A percentile compares a stretch with the other conserved stretches of the same genome.
phyloP scores from a whole-genome alignment of 2,113 vertebrate species.

The Scartelaos histophorus region DNA sequence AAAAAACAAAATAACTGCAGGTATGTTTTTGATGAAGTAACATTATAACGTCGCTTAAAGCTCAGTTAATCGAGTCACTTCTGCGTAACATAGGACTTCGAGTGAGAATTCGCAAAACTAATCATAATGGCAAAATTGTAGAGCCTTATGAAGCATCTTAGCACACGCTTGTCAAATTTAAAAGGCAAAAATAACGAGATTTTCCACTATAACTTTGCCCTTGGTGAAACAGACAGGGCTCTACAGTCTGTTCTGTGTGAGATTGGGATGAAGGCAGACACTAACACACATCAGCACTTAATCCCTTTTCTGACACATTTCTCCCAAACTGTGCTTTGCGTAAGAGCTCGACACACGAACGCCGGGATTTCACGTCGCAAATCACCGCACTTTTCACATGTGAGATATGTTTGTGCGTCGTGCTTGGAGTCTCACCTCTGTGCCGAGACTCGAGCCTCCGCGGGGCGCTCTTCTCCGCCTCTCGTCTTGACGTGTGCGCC shows the following conservation, averaged over 20 bases:
- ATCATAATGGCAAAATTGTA: too few relatives aligned
- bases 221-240: slow-evolving; percentile 18
- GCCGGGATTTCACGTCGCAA: slow-evolving; percentile 39
- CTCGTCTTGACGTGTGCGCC: slow-evolving; percentile 78
- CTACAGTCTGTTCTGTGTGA: slow-evolving; percentile 27
- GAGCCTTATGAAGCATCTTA: neutral
- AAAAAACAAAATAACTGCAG: too few relatives aligned
- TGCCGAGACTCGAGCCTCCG: slow-evolving; percentile 75
- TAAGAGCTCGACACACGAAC: slow-evolving; percentile 49
- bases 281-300: slow-evolving; percentile 66
- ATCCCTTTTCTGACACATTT: slow-evolving; percentile 73
- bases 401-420: slow-evolving; percentile 6
- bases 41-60: too few relatives aligned
- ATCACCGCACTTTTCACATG: slow-evolving; percentile 10
- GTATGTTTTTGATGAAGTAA: too few relatives aligned
- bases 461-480: slow-evolving; percentile 76
- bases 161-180: neutral
- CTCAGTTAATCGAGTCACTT: too few relatives aligned
- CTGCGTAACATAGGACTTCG: too few relatives aligned
- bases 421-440: slow-evolving; percentile 64
- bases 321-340: slow-evolving; percentile 59
- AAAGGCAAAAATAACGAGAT: neutral
- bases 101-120: too few relatives aligned
- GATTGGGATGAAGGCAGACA: slow-evolving; percentile 52
- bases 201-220: slow-evolving; percentile 4